Evolutionary conservation across 2,797 vertebrate genomes (phyloP), one percentile per base, ranked within the genome.

Genomic region (Etheostoma perlongum): DNA sequence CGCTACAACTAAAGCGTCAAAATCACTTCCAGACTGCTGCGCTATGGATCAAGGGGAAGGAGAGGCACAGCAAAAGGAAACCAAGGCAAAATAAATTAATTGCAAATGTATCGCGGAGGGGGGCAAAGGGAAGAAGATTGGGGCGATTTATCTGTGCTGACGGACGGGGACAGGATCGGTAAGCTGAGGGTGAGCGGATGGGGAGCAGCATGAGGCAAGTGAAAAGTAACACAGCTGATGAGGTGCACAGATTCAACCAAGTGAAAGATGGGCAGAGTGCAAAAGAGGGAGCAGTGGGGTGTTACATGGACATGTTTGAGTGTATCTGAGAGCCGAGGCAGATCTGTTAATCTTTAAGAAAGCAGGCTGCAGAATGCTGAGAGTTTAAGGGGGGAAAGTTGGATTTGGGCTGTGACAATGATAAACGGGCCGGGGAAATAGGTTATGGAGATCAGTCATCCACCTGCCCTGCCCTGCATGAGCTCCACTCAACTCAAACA

Each of bases 11-110:
- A 89, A 93, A 91, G 83, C 88, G 70, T 91, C 87, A 85, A 95
- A 94, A 95, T 94, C 65, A 91, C 80, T 95, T 94, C 94, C 95
- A 95, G 94, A 94, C 88, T 21, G 60, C 72, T 75, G 67, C 51
- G 57, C 88, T 67, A 48, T 49, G 85, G 93, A 94, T 94, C 91
- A 91, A 92, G 93, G 89, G 78, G 79, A 90, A 77, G 53, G 82
- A 76, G 83, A 87, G 85, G 86, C 72, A 79, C 57, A 44, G 81
- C 46, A 72, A 84, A 81, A 90, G 82, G 84, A 91, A 91, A 88
- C 85, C 68, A 57, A 85, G 84, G 89, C 84, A 83, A 93, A 93
- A 94, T 91, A 91, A 94, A 95, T 94, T 87, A 93, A 94, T 93
- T 93, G 89, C 93, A 95, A 95, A 95, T 95, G 93, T 93, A 91